Base-by-base conservation (phyloP, 2,113 vertebrate genomes). In the Colinus virginianus region DNA sequence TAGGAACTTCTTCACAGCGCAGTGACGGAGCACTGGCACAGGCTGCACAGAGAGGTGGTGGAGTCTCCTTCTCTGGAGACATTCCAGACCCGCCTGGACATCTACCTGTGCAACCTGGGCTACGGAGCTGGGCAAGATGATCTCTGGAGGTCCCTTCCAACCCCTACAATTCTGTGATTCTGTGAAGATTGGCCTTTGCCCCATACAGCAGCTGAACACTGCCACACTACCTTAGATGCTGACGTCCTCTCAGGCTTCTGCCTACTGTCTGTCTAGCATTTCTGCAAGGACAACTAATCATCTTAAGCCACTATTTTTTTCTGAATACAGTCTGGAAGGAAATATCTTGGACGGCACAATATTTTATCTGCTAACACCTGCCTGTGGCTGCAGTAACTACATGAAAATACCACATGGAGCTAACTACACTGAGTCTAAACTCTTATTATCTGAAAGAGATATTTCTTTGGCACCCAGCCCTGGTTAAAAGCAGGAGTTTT, bases 401-500 rank as follows among this genome's bases (percentile, higher is more conserved):
- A 93, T 87, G 67, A 94, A 97, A 96, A 92, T 42, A 74, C 70
- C 62, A 55, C 32, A 78, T 5, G 19, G 71, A 93, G 22, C 40
- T 91, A 92, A 72, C 90, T 95, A 87, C 72, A 87, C 84, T 66
- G 94, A 89, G 79, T 95, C 96, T 84, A 91, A 94, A 94, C 30
- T 78, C 86, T 49, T 49, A 84, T 67, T 94, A 96, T 94, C 94
- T 95, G 84, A 90, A 88, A 96, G 91, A 85, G 77, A 90, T 92
- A 84, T 91, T 86, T 72, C 63, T 78, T 96, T 94, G 95, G 90
- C 96, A 96, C 71, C 9, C 7, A 91, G 94, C 79, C 89, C 87
- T 94, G 80, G 86, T 78, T 97, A 90, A 97, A 97, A 76, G 62
- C n/a, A 95, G 32, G 70, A 55, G 78, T 97, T 96, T 95, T 94